Percentiles rank a stretch among this genome's conserved stretches.
Conservation (phyloP, 2,797 vertebrate species). For the Bryconaethiops microstoma region DNA sequence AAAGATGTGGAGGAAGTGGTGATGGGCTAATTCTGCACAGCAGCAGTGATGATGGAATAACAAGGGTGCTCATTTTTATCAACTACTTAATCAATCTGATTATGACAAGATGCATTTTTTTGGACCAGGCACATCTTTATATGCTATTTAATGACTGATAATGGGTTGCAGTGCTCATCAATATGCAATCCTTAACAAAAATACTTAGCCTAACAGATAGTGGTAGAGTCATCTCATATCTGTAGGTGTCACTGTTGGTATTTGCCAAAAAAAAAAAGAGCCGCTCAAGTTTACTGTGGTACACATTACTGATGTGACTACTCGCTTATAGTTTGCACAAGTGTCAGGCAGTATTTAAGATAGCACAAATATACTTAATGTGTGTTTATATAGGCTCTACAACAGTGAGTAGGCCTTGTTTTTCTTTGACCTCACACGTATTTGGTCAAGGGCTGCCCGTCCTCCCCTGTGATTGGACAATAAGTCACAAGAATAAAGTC, state of each 20-base stretch:
- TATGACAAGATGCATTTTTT: not conserved
- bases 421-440: too few species aligned
- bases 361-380: not conserved
- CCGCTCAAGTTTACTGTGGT: conserved; percentile 14
- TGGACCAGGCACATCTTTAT: too few species aligned
- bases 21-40: not conserved
- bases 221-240: conserved; percentile 28
- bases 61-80: not conserved
- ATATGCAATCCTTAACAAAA: not conserved
- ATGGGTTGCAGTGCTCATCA: not conserved
- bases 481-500: not conserved
- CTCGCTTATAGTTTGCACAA: not conserved
- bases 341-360: conserved; percentile 5
- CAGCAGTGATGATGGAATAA: not conserved
- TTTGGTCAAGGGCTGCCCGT: not conserved
- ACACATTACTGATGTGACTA: not conserved
- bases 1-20: not conserved
- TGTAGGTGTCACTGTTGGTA: conserved; percentile 74
- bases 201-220: not conserved
- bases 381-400: not conserved
- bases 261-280: conserved; percentile 20
- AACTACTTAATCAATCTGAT: not conserved
- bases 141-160: not conserved
- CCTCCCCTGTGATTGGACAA: not conserved
- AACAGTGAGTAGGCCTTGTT: not conserved